Percentiles rank a stretch among this genome's conserved stretches.
phyloP scores from a whole-genome alignment of 2,888 invertebrate genomes.

The Lycophotia porphyrea region DNA sequence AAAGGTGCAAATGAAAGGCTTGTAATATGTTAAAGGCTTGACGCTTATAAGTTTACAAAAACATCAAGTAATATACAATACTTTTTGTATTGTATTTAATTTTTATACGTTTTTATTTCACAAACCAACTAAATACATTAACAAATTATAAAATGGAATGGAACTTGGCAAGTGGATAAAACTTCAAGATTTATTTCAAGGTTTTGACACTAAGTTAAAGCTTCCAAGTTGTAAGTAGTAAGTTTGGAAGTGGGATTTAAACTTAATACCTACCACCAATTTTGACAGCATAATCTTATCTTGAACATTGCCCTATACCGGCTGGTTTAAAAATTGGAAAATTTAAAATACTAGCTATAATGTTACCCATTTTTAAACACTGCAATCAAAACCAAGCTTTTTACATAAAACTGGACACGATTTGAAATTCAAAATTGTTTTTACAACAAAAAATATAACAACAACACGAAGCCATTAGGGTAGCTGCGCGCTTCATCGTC shows the following conservation, averaged over 20 bases:
- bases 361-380: neutral
- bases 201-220: constrained; percentile 17
- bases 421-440: constrained; percentile 26
- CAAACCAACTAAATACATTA: neutral
- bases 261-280: constrained; percentile 9
- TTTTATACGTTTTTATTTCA: neutral
- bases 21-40: constrained; percentile 28
- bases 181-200: constrained; percentile 10
- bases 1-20: neutral
- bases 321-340: neutral
- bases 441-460: constrained; percentile 14
- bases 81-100: neutral
- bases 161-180: constrained; percentile 13
- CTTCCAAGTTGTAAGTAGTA: neutral
- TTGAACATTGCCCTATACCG: neutral
- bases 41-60: neutral
- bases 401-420: neutral
- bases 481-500: constrained; percentile 27
- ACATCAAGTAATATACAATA: neutral
- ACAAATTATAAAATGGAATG: neutral
- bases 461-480: constrained; percentile 27
- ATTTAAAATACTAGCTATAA: neutral
- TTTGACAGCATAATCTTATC: neutral
- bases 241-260: constrained; percentile 9
- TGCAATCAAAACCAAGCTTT: constrained; percentile 11